Base-by-base conservation (phyloP, 2,113 vertebrate species). In the Chlamydotis undulata region DNA sequence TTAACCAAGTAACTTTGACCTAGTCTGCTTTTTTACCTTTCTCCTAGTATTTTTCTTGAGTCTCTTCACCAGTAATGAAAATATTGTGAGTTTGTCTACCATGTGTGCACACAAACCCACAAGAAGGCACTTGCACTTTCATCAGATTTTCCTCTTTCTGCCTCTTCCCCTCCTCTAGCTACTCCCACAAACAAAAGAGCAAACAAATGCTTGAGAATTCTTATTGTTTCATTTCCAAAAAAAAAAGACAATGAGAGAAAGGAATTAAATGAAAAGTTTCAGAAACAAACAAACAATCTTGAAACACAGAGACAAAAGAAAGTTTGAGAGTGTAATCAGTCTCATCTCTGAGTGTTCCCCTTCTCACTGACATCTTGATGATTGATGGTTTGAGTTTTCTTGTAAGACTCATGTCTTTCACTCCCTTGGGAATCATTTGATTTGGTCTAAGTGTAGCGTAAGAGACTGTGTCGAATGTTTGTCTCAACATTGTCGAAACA, bases 391-490 rank as follows among this genome's bases (percentile, higher is more conserved):
- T 88, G 52, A 56, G 7, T 75, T 56, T 60, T 19, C 19, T 43
- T 53, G 9, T 33, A 65, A 76, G 81, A 56, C 19, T 33, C 23
- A 9, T 5, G 6, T 53, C 64, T 81, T 77, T 82, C 28, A 28
- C 12, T 35, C 3, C 12, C 1, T 23, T 87, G 26, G 16, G 16
- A 26, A 10, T 2, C 1, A 1, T 47, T 70, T 4, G 3, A 1
- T 77, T 84, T 81, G 16, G 24, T 49, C 28, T 35, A 82, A 78
- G 24, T 31, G 28, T 43, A 43, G 14, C 5, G 41, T 43, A 43
- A 43, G 41, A 43, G 41, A 43, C 41, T 43, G 41, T 43, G 41
- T 43, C 14, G 14, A 43, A 43, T 43, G 41, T 43, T 43, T 43
- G 41, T 43, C 41, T 43, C 41, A 43, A 43, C 14, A 14, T 43